Percentiles rank a stretch among this genome's conserved stretches.
Conservation (phyloP, 92 coral and sea anemone species). For the Palythoa caribaeorum region DNA sequence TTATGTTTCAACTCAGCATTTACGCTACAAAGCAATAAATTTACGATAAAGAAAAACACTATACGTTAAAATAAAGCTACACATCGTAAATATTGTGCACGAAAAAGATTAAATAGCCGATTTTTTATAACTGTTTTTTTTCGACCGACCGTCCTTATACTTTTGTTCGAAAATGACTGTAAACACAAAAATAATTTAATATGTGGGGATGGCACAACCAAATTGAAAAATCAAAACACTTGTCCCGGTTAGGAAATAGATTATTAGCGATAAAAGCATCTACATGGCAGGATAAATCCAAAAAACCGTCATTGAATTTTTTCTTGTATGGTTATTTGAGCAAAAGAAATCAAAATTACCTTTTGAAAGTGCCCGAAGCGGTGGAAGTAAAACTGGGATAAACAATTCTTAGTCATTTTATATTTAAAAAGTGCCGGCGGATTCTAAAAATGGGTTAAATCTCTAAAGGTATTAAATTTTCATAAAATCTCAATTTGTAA, state of each 20-base stretch:
- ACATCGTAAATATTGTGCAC: too few species aligned
- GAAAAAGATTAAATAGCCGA: too few species aligned
- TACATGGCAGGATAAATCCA: not conserved
- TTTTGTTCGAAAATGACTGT: too few species aligned
- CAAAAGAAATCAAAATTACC: not conserved
- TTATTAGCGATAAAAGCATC: not conserved
- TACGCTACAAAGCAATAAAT: too few species aligned
- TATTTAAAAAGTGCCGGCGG: not conserved
- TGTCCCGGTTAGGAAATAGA: not conserved
- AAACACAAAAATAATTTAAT: too few species aligned
- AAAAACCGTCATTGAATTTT: not conserved
- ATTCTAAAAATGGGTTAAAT: not conserved
- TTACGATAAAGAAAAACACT: too few species aligned
- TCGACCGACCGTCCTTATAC: too few species aligned
- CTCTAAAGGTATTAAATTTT: not conserved
- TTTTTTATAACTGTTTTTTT: too few species aligned
- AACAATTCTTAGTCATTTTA: not conserved
- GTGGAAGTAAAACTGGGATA: not conserved
- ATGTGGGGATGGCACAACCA: too few species aligned
- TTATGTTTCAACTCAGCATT: too few species aligned
- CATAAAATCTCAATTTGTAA: not conserved
- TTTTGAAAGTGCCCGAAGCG: constrained; percentile 1
- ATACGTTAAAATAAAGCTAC: too few species aligned
- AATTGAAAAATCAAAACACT: too few species aligned
- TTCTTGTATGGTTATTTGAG: not conserved